Base-by-base conservation (phyloP, 2,797 vertebrate species). In the Muscicapa striata region DNA sequence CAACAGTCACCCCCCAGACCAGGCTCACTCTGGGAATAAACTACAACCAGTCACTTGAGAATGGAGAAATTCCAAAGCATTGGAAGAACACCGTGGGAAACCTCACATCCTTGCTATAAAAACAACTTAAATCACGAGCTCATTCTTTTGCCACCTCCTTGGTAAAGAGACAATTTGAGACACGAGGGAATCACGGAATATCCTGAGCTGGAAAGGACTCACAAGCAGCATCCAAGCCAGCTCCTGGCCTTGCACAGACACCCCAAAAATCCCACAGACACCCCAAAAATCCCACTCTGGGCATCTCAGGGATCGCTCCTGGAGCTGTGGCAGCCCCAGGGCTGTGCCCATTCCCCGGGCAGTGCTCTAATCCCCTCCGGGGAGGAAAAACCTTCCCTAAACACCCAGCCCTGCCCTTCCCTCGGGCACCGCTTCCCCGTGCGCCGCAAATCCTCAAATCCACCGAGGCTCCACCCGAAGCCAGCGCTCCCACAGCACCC, bases 391-490 rank as follows among this genome's bases (percentile, higher is more conserved):
- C 22, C 26, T 6, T 41, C 0, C 6, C 24, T 32, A 19, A 20
- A 41, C 0, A 10, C 0, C 36, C 74, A 10, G 20, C 46, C 83
- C 3, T 40, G 24, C 46, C 83, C 3, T 40, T 13, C 54, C 68
- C 62, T 8, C 2, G 36, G 27, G 30, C 51, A 24, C 46, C 43
- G 11, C 43, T 45, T 20, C 43, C 43, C 43, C 40, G 40, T 10
- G 11, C 45, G 45, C 22, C 49, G 48, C 59, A 6, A 4, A 6
- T 10, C 8, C 48, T 2, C 64, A 6, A 5, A 30, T 0, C 54
- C 64, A 29, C 20, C 64, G 6, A 12, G 20, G 21, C 21, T 12
- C 4, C 45, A 21, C 43, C 4, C 20, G 20, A 45, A 8, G 20
- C 45, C 45, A 22, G 45, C 43, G 18, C 45, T 21, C 20, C 45